Conservation (phyloP, 1,140 invertebrate species). For the Belonocnema kinseyi region DNA sequence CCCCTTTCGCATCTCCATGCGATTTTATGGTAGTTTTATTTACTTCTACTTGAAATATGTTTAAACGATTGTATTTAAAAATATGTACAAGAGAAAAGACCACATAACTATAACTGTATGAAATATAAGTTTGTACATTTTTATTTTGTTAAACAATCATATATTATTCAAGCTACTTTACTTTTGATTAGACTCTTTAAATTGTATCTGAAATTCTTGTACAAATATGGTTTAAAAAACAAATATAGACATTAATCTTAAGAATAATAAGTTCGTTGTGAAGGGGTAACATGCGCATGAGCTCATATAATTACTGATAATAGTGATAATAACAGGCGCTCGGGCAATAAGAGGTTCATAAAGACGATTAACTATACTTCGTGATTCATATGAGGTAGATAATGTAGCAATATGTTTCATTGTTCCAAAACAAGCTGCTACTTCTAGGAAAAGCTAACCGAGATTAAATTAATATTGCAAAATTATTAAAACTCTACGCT, state of each 20-base stretch:
- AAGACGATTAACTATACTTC: slow-evolving; percentile 47
- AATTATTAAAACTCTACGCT: neutral
- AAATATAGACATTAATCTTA: slow-evolving; percentile 47
- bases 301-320: slow-evolving; percentile 63
- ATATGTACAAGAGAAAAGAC: neutral
- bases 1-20: neutral
- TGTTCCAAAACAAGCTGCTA: slow-evolving; percentile 12
- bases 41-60: too few relatives aligned
- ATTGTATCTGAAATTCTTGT: too few relatives aligned
- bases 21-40: neutral
- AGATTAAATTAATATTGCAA: neutral
- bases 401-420: slow-evolving; percentile 32
- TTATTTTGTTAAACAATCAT: too few relatives aligned
- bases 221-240: slow-evolving; percentile 33
- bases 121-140: too few relatives aligned
- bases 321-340: slow-evolving; percentile 59
- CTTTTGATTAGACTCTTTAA: too few relatives aligned
- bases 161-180: too few relatives aligned
- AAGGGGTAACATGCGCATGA: slow-evolving; percentile 47
- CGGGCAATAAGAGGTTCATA: slow-evolving; percentile 42
- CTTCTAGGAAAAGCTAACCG: slow-evolving; percentile 1
- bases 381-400: neutral
- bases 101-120: slow-evolving; percentile 33
- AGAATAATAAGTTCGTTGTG: slow-evolving; percentile 40
- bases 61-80: too few relatives aligned